Evolutionary conservation across 2,113 vertebrate species (phyloP).

Genomic region (Pontoporia blainvillei): DNA sequence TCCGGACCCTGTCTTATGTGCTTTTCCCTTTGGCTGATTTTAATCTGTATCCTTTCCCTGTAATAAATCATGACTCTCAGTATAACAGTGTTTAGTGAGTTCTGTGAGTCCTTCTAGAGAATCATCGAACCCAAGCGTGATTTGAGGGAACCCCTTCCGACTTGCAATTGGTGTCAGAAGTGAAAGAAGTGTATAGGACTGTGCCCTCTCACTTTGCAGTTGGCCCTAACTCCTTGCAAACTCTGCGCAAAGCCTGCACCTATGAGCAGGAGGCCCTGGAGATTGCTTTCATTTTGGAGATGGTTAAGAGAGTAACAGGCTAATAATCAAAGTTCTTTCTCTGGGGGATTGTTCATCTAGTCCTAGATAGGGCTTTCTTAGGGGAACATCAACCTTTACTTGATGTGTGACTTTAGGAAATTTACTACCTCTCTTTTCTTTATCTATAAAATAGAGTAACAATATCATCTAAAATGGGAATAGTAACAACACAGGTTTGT

Average conservation of each 20-base stretch:
- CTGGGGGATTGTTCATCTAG: not conserved
- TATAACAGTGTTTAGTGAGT: not conserved
- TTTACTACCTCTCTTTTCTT: constrained; percentile 1
- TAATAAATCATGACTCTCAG: not conserved
- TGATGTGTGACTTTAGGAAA: not conserved
- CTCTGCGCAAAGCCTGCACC: not conserved
- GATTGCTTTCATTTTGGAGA: not conserved
- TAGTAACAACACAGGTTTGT: not conserved
- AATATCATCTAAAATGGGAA: not conserved
- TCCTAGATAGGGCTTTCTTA: not conserved
- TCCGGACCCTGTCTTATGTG: not conserved
- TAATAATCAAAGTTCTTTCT: not conserved
- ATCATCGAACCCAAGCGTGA: not conserved
- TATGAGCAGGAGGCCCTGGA: not conserved
- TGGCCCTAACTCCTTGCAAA: not conserved
- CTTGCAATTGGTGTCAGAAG: not conserved
- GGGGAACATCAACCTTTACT: not conserved
- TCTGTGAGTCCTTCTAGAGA: not conserved
- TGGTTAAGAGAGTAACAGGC: not conserved
- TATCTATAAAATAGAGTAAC: not conserved
- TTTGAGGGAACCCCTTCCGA: not conserved
- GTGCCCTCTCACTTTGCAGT: not conserved
- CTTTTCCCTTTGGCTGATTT: not conserved
- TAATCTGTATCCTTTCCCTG: not conserved
- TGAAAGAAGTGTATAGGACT: not conserved